These are phyloP conservation scores for Microplitis deprimator DNA, from an alignment of 2,888 invertebrate genomes.

Conservation along the genomic window DNA sequence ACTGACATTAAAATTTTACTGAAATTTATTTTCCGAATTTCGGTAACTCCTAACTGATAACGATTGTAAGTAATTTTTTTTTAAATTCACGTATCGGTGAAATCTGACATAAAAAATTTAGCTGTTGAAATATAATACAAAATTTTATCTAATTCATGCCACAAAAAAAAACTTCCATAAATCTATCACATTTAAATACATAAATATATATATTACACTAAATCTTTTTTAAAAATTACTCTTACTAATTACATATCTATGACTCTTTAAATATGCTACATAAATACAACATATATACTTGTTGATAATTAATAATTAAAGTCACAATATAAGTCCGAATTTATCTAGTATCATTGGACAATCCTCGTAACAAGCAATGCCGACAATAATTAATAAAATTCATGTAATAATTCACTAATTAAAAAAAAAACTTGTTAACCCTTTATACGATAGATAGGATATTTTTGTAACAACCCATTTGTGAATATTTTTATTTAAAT, in stretches of 20 bases:
- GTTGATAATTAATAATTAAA: constrained; percentile 7
- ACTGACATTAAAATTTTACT: no score
- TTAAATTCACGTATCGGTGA: no score
- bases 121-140: no score
- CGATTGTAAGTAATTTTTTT: no score
- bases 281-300: neutral
- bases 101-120: no score
- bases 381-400: constrained; percentile 65
- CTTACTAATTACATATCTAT: neutral
- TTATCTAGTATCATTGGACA: constrained; percentile 55
- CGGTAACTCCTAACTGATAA: no score
- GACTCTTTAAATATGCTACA: neutral
- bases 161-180: no score
- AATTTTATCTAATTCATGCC: no score
- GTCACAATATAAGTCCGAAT: constrained; percentile 7
- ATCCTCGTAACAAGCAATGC: constrained; percentile 67
- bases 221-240: no score
- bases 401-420: constrained; percentile 52
- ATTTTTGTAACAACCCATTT: constrained; percentile 66
- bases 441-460: constrained; percentile 61
- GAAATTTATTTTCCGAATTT: no score
- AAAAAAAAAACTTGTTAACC: constrained; percentile 46
- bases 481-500: constrained; percentile 45
- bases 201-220: no score
- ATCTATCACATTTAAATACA: no score